phyloP scores from a whole-genome alignment of 2,888 invertebrate species.

The Hirudinaria manillensis region DNA sequence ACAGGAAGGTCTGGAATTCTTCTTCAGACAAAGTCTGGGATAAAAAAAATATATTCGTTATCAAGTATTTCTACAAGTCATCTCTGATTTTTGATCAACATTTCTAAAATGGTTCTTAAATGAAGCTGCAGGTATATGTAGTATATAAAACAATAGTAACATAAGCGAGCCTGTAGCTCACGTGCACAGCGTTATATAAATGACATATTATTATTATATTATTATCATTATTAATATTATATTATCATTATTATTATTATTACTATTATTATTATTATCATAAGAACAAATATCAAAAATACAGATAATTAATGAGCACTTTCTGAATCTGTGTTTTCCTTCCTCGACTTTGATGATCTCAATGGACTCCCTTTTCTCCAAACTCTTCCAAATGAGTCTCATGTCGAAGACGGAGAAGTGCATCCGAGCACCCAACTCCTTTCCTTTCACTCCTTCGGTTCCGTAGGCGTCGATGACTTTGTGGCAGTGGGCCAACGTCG shows the following conservation, averaged over 20 bases:
- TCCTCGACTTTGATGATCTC: slow-evolving; percentile 23
- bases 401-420: slow-evolving; percentile 9
- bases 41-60: not conserved
- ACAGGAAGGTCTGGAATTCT: not conserved
- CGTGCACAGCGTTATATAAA: too few species aligned
- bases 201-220: too few species aligned
- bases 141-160: too few species aligned
- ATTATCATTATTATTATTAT: too few species aligned
- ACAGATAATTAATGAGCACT: not conserved
- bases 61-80: too few species aligned
- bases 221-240: too few species aligned
- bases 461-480: slow-evolving; percentile 19
- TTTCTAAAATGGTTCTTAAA: too few species aligned
- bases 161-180: too few species aligned
- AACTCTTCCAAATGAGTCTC: slow-evolving; percentile 19
- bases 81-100: too few species aligned
- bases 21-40: not conserved
- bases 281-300: too few species aligned
- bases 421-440: not conserved
- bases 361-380: slow-evolving; percentile 6
- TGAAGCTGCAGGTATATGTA: too few species aligned
- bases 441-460: not conserved
- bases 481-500: not conserved
- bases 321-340: slow-evolving; percentile 22
- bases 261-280: too few species aligned